phyloP scores from a whole-genome alignment of 2,888 invertebrate genomes.

The Athetis lepigone region DNA sequence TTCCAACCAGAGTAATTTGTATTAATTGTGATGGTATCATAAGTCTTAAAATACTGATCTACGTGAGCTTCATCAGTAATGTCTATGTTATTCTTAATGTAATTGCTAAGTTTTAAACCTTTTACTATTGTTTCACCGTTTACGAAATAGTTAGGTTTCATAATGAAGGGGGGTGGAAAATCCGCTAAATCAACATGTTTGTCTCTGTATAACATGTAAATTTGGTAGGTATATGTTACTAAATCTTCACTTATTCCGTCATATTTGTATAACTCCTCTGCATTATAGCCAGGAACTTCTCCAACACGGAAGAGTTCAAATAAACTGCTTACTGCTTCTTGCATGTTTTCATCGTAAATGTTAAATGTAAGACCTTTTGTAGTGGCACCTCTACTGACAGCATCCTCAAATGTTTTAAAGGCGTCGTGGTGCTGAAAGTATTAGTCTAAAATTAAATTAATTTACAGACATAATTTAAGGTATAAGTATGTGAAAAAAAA shows the following conservation, averaged over 20 bases:
- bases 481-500: too few species aligned
- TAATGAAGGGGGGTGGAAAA: constrained; percentile 84
- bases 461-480: too few species aligned
- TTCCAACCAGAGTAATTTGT: constrained; percentile 89
- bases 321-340: constrained; percentile 83
- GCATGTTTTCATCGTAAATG: constrained; percentile 85
- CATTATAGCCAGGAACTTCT: constrained; percentile 74
- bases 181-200: constrained; percentile 66
- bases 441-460: constrained; percentile 1
- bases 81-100: constrained; percentile 62
- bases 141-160: constrained; percentile 83
- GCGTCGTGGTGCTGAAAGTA: constrained; percentile 75
- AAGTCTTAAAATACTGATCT: constrained; percentile 72
- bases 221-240: constrained; percentile 84
- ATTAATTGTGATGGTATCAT: constrained; percentile 75
- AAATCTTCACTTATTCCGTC: constrained; percentile 87
- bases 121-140: constrained; percentile 82
- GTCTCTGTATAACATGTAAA: constrained; percentile 81
- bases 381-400: constrained; percentile 73
- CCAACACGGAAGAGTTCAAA: constrained; percentile 83
- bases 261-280: constrained; percentile 78
- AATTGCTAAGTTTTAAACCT: constrained; percentile 77
- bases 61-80: constrained; percentile 65
- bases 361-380: constrained; percentile 84
- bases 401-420: constrained; percentile 69